Conservation (phyloP, 2,888 invertebrate genomes). For the Melanophora roralis region DNA sequence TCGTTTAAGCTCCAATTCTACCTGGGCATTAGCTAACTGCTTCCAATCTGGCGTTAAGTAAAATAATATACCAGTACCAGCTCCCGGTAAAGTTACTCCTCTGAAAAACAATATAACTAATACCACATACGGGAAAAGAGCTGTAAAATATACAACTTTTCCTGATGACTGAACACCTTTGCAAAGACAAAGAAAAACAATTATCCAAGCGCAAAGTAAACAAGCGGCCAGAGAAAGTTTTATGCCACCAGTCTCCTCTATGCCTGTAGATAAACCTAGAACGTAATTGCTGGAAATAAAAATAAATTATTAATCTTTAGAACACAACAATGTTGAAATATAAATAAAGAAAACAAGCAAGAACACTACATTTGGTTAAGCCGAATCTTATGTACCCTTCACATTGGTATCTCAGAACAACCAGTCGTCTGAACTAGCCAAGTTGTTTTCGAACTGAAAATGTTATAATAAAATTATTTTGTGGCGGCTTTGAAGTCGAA, state of each 20-base stretch:
- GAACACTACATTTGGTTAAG: too few species aligned
- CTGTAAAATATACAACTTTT: constrained; percentile 88
- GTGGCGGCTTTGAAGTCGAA: too few species aligned
- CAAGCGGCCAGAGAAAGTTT: constrained; percentile 85
- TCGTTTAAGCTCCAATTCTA: constrained; percentile 65
- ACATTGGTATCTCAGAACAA: too few species aligned
- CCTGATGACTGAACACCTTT: constrained; percentile 89
- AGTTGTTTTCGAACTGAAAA: too few species aligned
- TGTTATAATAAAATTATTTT: too few species aligned
- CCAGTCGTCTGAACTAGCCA: too few species aligned
- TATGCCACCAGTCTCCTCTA: constrained; percentile 83
- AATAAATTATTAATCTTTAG: too few species aligned
- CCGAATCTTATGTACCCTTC: too few species aligned
- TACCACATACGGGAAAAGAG: constrained; percentile 86
- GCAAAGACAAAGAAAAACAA: constrained; percentile 86
- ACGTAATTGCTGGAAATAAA: constrained; percentile 78
- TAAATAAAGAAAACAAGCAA: not conserved
- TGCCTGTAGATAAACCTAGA: constrained; percentile 82
- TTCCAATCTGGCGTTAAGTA: constrained; percentile 88
- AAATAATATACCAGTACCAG: constrained; percentile 85
- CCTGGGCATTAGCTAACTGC: constrained; percentile 84
- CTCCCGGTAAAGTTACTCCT: constrained; percentile 88
- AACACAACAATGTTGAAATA: not conserved
- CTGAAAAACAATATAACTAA: constrained; percentile 86
- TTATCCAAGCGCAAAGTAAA: constrained; percentile 86